A percentile compares a stretch with the other conserved stretches of the same genome.
phyloP scores from a whole-genome alignment of 2,113 vertebrate species.

The Caranx melampygus region DNA sequence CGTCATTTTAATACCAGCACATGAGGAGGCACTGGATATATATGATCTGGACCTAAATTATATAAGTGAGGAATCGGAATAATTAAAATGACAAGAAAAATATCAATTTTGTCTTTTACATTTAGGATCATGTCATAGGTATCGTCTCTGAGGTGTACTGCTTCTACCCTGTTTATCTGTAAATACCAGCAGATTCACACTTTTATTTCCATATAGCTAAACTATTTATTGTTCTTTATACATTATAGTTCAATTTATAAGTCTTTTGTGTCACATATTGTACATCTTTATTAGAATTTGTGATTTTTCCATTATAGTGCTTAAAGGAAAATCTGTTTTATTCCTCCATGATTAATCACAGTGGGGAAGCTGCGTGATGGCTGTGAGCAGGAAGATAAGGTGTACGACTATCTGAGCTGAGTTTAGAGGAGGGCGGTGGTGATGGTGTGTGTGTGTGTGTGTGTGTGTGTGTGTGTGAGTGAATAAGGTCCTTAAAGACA shows the following conservation, averaged over 20 bases:
- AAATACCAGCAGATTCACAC: background rate
- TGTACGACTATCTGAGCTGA: conserved; percentile 20
- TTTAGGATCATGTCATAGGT: background rate
- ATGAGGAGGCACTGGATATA: background rate
- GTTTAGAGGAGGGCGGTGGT: background rate
- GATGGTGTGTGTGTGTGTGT: too few species aligned
- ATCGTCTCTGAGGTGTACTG: too few species aligned
- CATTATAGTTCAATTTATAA: background rate
- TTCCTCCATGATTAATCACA: conserved; percentile 47
- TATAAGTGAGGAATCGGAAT: background rate
- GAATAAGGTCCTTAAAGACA: conserved; percentile 42
- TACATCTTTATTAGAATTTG: conserved; percentile 19
- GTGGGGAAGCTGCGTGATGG: conserved; percentile 36
- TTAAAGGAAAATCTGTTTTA: conserved; percentile 43
- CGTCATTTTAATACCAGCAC: background rate
- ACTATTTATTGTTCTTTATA: background rate
- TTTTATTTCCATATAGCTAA: background rate
- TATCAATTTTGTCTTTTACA: background rate
- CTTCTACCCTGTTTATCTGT: background rate
- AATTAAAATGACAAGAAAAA: background rate
- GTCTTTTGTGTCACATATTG: background rate
- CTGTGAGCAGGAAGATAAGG: conserved; percentile 35
- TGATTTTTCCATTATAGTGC: conserved; percentile 19
- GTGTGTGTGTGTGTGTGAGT: background rate
- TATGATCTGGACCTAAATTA: background rate